Conservation (phyloP, 1,140 invertebrate species). For the Microplitis mediator region DNA sequence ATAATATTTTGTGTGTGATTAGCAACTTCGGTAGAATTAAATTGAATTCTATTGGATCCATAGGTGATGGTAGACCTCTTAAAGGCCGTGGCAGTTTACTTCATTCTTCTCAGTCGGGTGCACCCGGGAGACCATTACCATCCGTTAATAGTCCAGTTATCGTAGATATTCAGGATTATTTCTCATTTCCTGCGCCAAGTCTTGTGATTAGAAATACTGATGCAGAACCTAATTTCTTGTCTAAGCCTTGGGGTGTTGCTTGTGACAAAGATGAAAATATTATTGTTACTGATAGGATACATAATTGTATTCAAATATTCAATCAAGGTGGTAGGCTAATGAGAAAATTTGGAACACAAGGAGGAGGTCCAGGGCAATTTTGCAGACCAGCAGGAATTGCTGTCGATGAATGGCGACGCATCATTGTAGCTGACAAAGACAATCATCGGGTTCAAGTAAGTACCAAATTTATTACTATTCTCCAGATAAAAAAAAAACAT, state of each 20-base stretch:
- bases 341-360: slow-evolving; percentile 79
- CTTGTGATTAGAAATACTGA: slow-evolving; percentile 76
- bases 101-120: no score
- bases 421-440: slow-evolving; percentile 94
- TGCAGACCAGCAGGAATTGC: slow-evolving; percentile 89
- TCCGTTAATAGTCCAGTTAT: no score
- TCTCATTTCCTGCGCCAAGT: background rate
- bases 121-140: no score
- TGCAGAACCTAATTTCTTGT: slow-evolving; percentile 75
- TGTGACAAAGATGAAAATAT: slow-evolving; percentile 82
- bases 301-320: slow-evolving; percentile 91
- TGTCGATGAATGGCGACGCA: slow-evolving; percentile 75
- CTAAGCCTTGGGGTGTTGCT: slow-evolving; percentile 89
- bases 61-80: no score
- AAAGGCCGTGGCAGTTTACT: no score
- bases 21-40: no score
- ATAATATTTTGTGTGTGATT: no score
- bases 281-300: slow-evolving; percentile 88
- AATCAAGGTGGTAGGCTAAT: slow-evolving; percentile 76
- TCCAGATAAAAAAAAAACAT: no score
- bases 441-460: slow-evolving; percentile 74
- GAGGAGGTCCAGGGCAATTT: slow-evolving; percentile 84
- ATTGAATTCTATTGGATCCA: no score
- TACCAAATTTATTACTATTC: background rate
- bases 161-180: no score